Conservation (phyloP, 2,888 invertebrate genomes). For the Apodemia hepburni region DNA sequence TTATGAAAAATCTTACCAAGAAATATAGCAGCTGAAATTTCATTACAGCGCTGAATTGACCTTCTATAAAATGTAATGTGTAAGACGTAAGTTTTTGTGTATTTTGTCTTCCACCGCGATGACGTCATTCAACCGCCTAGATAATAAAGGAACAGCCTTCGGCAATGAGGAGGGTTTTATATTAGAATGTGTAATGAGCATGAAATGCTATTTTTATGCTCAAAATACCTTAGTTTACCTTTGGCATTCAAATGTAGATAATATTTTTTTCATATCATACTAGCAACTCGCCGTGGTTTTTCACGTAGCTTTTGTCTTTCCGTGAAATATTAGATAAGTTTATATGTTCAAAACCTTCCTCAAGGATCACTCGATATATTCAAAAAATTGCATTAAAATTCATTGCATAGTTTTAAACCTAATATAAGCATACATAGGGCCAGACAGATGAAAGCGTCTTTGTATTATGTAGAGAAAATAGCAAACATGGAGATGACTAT, state of each 20-base stretch:
- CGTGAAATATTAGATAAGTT: too few species aligned
- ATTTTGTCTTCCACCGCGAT: slow-evolving; percentile 8
- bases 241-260: neutral
- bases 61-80: slow-evolving; percentile 12
- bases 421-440: too few species aligned
- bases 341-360: too few species aligned
- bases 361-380: too few species aligned
- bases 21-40: neutral
- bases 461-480: too few species aligned
- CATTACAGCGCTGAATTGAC: neutral
- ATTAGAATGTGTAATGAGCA: slow-evolving; percentile 14
- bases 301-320: too few species aligned
- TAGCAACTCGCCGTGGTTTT: too few species aligned
- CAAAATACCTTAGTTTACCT: slow-evolving; percentile 7
- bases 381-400: too few species aligned
- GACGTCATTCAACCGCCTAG: slow-evolving; percentile 9
- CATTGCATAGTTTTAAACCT: too few species aligned
- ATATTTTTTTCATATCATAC: neutral
- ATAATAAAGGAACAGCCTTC: slow-evolving; percentile 10
- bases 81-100: slow-evolving; percentile 1
- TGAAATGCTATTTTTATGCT: slow-evolving; percentile 7
- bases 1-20: neutral
- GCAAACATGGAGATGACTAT: too few species aligned
- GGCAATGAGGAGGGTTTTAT: slow-evolving; percentile 10
- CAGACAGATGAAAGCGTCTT: too few species aligned